A percentile compares a stretch with the other conserved stretches of the same genome.
phyloP scores from a whole-genome alignment of 2,888 invertebrate species.

The Pammene fasciana region DNA sequence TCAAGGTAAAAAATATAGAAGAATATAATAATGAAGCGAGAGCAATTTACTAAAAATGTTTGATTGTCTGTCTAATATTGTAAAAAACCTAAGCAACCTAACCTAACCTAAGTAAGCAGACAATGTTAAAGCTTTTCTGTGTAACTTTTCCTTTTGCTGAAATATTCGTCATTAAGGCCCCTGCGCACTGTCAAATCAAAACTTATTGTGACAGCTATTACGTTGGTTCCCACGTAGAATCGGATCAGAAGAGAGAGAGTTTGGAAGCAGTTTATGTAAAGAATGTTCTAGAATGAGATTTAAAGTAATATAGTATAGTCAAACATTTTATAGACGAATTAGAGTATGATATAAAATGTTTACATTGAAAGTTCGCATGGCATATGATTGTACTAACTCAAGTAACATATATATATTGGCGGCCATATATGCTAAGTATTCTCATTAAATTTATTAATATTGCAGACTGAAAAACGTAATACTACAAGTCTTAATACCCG shows the following conservation, averaged over 20 bases:
- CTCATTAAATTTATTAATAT: neutral
- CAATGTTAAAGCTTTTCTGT: conserved; percentile 6
- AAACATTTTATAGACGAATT: conserved; percentile 9
- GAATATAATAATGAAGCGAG: too few relatives aligned
- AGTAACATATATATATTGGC: neutral
- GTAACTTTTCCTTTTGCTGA: conserved; percentile 21
- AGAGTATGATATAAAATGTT: neutral
- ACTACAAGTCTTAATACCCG: neutral
- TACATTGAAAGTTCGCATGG: neutral
- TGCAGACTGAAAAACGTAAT: neutral
- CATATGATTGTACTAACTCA: neutral
- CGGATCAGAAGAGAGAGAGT: neutral
- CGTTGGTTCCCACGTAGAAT: neutral
- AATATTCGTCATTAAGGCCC: neutral
- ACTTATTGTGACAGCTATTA: neutral
- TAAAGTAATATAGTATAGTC: conserved; percentile 1
- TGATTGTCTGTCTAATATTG: too few relatives aligned
- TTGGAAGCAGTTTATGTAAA: conserved; percentile 2
- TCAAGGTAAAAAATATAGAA: too few relatives aligned
- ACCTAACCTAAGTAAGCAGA: too few relatives aligned
- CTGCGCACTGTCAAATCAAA: neutral
- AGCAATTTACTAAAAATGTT: too few relatives aligned
- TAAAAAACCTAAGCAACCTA: too few relatives aligned
- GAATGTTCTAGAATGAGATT: neutral
- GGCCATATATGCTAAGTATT: conserved; percentile 12